phyloP scores from a whole-genome alignment of 1,140 invertebrate species.

The Monomorium pharaonis region DNA sequence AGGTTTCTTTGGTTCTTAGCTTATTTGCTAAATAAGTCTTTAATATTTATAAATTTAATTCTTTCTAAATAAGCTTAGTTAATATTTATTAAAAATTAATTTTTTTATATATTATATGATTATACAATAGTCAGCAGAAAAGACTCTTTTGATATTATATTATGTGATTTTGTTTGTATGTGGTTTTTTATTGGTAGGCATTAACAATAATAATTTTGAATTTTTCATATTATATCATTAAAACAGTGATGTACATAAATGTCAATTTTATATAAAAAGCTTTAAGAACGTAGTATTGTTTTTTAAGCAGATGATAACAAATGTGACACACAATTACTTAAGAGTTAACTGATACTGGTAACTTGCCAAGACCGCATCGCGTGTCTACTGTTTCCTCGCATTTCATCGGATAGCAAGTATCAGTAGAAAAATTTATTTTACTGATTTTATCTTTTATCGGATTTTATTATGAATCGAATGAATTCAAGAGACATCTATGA shows the following conservation, averaged over 20 bases:
- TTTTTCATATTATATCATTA: background rate
- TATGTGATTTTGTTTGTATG: background rate
- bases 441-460: constrained; percentile 23
- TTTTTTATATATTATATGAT: background rate
- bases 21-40: background rate
- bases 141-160: background rate
- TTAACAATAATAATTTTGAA: background rate
- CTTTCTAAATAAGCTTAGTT: too few relatives aligned
- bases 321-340: background rate
- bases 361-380: constrained; percentile 29
- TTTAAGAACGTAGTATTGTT: background rate
- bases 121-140: background rate
- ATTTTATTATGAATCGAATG: background rate
- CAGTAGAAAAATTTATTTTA: constrained; percentile 17
- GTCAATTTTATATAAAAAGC: background rate
- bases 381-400: constrained; percentile 19
- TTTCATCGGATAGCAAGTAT: constrained; percentile 9
- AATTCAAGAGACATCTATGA: background rate
- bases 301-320: background rate
- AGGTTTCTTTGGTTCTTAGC: constrained; percentile 7
- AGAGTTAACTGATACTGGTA: constrained; percentile 37
- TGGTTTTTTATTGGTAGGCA: background rate
- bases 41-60: too few relatives aligned
- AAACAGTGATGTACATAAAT: background rate
- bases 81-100: background rate